Conservation (phyloP, 1,140 invertebrate species). For the Dinoponera quadriceps region DNA sequence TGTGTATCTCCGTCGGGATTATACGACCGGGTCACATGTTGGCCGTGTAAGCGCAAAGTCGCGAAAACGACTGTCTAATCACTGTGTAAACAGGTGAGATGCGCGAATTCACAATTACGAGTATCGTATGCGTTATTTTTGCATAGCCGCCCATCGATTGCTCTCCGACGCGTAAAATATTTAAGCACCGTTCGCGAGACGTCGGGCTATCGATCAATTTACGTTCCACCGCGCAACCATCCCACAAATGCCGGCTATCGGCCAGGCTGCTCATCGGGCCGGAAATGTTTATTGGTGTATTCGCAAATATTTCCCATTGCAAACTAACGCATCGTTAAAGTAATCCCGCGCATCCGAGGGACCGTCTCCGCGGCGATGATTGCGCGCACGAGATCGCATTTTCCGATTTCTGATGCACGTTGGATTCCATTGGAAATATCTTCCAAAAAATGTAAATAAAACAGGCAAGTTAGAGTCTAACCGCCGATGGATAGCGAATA, state of each 20-base stretch:
- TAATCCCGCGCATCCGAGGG: constrained; percentile 22
- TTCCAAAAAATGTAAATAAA: no score
- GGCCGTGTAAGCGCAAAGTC: background rate
- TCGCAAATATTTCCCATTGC: constrained; percentile 37
- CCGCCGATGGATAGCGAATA: no score
- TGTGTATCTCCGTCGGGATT: constrained; percentile 4
- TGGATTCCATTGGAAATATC: no score
- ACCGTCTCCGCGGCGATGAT: background rate
- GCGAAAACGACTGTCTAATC: constrained; percentile 7
- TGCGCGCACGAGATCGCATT: background rate
- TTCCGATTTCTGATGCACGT: no score
- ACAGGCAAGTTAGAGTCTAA: no score
- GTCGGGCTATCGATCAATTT: constrained; percentile 28
- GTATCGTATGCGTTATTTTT: constrained; percentile 30
- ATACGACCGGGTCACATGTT: constrained; percentile 14
- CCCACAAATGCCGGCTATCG: constrained; percentile 5
- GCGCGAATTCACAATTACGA: constrained; percentile 26
- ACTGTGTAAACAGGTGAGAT: constrained; percentile 3
- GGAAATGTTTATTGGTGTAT: constrained; percentile 37
- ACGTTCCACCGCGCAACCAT: constrained; percentile 29
- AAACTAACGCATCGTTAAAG: constrained; percentile 6
- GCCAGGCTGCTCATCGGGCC: constrained; percentile 22
- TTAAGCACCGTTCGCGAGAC: constrained; percentile 35
- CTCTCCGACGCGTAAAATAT: constrained; percentile 36
- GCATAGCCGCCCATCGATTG: background rate